Base-by-base conservation (phyloP, 2,113 vertebrate species). In the Syngnathus scovelli region DNA sequence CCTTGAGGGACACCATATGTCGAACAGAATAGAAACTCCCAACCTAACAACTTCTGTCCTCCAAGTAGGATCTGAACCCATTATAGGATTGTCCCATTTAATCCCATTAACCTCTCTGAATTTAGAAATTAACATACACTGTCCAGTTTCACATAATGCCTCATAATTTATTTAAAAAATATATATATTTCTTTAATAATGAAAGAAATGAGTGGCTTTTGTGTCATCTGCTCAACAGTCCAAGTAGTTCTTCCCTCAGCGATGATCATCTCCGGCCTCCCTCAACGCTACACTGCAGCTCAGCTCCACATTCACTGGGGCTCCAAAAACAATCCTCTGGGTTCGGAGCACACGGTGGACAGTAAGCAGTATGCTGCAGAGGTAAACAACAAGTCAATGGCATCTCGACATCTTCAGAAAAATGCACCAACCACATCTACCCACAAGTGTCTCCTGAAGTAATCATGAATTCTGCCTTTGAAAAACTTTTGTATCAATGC, bases 281-380 rank as follows among this genome's bases (percentile, higher is more conserved):
- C 81, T 0, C 86, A 92, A 59, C 90, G 75, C 10, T 98, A 94
- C 87, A 87, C 91, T 0, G 97, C 95, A 0, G 88, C 91, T 7
- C 93, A 97, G 7, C 93, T 99, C 15, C 97, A 98, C 76, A 87
- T 99, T 10, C 97, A 98, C 87, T 98, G 97, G 97, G 96, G 96
- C 18, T 92, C 92, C 71, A 71, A 64, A 16, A 83, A 71, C 33
- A 83, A 69, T 66, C 92, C 90, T 0, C 71, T 83, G 0, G 96
- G 97, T 51, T 98, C 97, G 0, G 96, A 99, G 60, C 97, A 99
- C 84, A 93, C 83, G 0, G 44, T 99, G 27, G 80, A 90, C 0
- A 93, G 93, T 66, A 92, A 89, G 65, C 93, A 92, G 74, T 95
- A 93, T 62, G 90, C 94, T 7, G 95, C 94, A 3, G 97, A 98